Evolutionary conservation across 2,888 invertebrate genomes (phyloP).

Genomic region (Lepidocyrtoides sp.): DNA sequence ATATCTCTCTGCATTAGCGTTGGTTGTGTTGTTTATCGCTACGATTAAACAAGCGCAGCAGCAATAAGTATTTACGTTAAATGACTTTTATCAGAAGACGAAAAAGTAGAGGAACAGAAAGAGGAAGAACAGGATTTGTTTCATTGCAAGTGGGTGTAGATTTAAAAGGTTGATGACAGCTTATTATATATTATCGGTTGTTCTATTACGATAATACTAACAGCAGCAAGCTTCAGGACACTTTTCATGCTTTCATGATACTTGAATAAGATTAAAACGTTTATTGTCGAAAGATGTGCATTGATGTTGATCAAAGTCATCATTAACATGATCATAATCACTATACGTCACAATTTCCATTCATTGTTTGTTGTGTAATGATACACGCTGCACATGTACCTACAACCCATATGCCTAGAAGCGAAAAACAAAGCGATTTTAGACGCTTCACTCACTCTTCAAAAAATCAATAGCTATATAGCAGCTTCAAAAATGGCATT

Average conservation of each 20-base stretch:
- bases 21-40: conserved; percentile 5
- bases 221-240: neutral
- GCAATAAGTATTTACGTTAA: neutral
- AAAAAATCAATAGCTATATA: conserved; percentile 25
- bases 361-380: neutral
- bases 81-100: conserved; percentile 61
- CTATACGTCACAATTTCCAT: neutral
- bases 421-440: conserved; percentile 45
- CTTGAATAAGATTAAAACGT: conserved; percentile 55
- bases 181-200: conserved; percentile 68
- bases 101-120: conserved; percentile 46
- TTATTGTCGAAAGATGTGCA: conserved; percentile 46
- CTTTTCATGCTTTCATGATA: conserved; percentile 7
- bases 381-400: neutral
- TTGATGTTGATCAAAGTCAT: conserved; percentile 22
- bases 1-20: conserved; percentile 19
- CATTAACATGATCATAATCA: conserved; percentile 18
- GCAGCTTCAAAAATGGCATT: conserved; percentile 44
- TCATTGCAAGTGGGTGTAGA: conserved; percentile 67
- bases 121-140: conserved; percentile 60
- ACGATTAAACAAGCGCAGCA: neutral
- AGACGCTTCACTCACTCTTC: conserved; percentile 42
- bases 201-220: too few relatives aligned
- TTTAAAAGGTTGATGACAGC: conserved; percentile 75
- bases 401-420: neutral